These are phyloP conservation scores for Drepana arcuata DNA, from an alignment of 1,140 invertebrate species.

Conservation along the genomic window DNA sequence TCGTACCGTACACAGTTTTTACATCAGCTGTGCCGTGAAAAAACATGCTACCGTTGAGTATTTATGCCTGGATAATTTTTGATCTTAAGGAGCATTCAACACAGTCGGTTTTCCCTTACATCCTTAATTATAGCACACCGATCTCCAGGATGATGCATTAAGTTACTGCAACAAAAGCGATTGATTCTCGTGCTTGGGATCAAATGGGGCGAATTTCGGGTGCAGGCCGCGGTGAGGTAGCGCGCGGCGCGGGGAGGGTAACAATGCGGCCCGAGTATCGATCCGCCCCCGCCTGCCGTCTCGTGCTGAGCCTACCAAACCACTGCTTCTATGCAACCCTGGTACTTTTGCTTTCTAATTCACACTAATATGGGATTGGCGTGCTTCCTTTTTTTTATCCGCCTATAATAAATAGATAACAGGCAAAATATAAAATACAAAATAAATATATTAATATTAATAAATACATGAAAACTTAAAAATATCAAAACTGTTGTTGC, in stretches of 20 bases:
- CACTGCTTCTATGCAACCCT: conserved; percentile 45
- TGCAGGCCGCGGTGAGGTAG: conserved; percentile 22
- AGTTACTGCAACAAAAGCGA: conserved; percentile 54
- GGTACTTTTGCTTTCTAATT: conserved; percentile 54
- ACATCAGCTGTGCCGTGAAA: not conserved
- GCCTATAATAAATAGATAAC: not conserved
- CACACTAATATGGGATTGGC: conserved; percentile 8
- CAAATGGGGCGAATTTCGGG: conserved; percentile 52
- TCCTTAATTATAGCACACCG: no score
- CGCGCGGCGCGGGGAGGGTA: conserved; percentile 23
- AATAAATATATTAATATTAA: not conserved
- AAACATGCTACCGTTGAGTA: not conserved
- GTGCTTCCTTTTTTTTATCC: not conserved
- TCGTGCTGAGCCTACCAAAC: conserved; percentile 29
- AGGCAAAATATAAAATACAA: not conserved
- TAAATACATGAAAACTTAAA: not conserved
- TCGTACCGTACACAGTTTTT: conserved; percentile 1
- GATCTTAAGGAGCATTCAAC: conserved; percentile 1
- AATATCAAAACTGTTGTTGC: no score
- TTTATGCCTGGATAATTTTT: no score
- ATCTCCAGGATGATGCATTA: conserved; percentile 25
- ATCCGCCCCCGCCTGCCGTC: conserved; percentile 44
- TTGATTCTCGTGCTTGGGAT: conserved; percentile 46
- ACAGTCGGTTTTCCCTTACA: no score
- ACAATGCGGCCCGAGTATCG: conserved; percentile 64